phyloP scores from a whole-genome alignment of 2,113 vertebrate genomes.

The Tor tambroides region DNA sequence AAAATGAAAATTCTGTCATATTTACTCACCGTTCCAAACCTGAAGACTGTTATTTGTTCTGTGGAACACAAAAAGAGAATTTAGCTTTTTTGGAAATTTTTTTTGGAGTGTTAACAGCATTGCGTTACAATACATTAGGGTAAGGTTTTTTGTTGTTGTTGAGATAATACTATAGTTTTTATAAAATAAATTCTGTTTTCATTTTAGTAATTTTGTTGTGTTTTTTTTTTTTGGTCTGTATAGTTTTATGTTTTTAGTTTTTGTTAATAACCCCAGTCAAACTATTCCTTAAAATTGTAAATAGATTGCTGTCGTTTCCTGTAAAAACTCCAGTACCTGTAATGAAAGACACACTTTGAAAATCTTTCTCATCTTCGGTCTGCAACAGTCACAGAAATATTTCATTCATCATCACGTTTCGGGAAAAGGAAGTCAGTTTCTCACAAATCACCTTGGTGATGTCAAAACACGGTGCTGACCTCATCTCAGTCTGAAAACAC shows the following conservation, averaged over 20 bases:
- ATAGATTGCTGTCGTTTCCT: neutral
- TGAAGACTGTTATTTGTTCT: neutral
- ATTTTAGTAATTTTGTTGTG: no score
- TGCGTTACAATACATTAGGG: no score
- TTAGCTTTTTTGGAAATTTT: neutral
- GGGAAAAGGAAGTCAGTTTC: slow-evolving; percentile 18
- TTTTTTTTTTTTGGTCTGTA: neutral
- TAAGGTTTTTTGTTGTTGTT: no score
- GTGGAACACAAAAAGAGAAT: neutral
- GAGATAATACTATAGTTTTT: no score
- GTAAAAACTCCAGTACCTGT: neutral
- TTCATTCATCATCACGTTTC: slow-evolving; percentile 12
- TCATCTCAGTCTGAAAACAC: slow-evolving; percentile 36
- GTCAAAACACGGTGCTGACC: slow-evolving; percentile 29
- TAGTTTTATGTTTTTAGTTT: neutral
- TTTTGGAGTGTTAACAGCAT: no score
- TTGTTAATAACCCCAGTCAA: neutral
- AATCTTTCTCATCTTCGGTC: neutral
- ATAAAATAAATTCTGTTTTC: no score
- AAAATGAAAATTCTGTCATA: neutral
- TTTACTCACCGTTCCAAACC: neutral
- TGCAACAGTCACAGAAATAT: neutral
- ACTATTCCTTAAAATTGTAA: neutral
- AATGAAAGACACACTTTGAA: neutral
- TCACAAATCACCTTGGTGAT: slow-evolving; percentile 27